Base-by-base conservation (phyloP, 2,888 invertebrate species). In the Xestia sexstrigata region DNA sequence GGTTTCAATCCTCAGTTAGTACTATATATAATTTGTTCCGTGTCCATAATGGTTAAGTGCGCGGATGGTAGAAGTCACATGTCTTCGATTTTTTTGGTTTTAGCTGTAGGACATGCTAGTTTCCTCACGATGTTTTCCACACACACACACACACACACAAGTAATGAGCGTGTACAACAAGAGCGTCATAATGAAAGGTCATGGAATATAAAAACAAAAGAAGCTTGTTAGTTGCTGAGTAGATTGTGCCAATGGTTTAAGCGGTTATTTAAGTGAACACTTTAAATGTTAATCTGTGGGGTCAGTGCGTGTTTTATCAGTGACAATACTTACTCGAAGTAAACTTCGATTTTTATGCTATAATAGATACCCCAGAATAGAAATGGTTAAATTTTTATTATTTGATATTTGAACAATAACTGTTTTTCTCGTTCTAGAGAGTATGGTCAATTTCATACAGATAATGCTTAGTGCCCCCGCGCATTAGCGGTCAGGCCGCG, bases 201-300 rank as follows among this genome's bases (percentile, higher is more conserved):
- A 58, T 42, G 42, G 79, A 71, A 71, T 58, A 39, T 70, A 66
- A 66, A 52, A 72, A 78, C 79, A 78, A 79, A 66, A 60, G 72
- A 9, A 13, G 42, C 45, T 35, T 11, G 65, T 79, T 71, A 58
- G 39, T 71, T 35, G n/a, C 39, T 65, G 3, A 35, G 65, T 35
- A 49, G 71, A 78, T 72, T 71, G 71, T 78, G 58, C 35, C 39
- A 39, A 8, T 39, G 39, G 26, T 60, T 13, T 42, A 66, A 26
- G 79, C 65, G 42, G 79, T 49, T 42, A 79, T 49, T 58, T n/a
- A 70, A n/a, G n/a, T 39, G 15, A 70, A 78, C 78, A 70, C 70
- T 55, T 60, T n/a, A 52, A 63, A 72, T 45, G 63, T 63, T 47
- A 47, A 78, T 55, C 15, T 42, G 70, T 23, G 1, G n/a, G 15